Evolutionary conservation across 1,140 invertebrate genomes (phyloP).

Genomic region (Microplitis demolitor): DNA sequence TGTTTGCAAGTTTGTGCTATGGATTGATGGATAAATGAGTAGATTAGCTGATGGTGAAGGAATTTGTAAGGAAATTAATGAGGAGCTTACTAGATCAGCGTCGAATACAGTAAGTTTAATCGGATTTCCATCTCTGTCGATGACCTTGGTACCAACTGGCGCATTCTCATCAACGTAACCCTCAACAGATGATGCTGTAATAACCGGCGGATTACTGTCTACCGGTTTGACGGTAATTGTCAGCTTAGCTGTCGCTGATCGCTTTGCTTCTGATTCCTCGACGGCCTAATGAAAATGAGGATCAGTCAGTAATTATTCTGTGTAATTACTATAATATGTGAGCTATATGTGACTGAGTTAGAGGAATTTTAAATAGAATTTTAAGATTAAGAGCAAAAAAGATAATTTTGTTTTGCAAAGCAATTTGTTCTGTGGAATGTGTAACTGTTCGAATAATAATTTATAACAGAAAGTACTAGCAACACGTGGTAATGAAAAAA

Average conservation of each 20-base stretch:
- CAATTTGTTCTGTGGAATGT: too few relatives aligned
- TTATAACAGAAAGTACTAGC: not conserved
- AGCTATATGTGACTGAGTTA: not conserved
- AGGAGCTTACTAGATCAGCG: slow-evolving; percentile 75
- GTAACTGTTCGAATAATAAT: too few relatives aligned
- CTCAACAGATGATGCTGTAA: slow-evolving; percentile 72
- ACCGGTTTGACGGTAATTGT: slow-evolving; percentile 81
- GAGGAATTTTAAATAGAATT: not conserved
- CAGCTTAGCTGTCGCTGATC: slow-evolving; percentile 82
- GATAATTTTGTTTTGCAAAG: too few relatives aligned
- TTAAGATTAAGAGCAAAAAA: not conserved
- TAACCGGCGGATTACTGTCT: slow-evolving; percentile 81
- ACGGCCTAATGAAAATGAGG: slow-evolving; percentile 67
- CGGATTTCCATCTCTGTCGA: slow-evolving; percentile 70
- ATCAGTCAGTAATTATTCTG: slow-evolving; percentile 16
- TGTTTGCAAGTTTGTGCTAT: not conserved
- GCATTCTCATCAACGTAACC: slow-evolving; percentile 87
- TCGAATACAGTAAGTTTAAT: slow-evolving; percentile 78
- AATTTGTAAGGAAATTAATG: not conserved
- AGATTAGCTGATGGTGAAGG: too few relatives aligned
- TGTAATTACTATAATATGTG: not conserved
- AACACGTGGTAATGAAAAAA: too few relatives aligned
- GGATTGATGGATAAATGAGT: too few relatives aligned
- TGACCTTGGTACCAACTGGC: slow-evolving; percentile 79
- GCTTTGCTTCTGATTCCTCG: slow-evolving; percentile 75